A percentile compares a stretch with the other conserved stretches of the same genome.
Conservation (phyloP, 2,113 vertebrate species). For the Bufo bufo region DNA sequence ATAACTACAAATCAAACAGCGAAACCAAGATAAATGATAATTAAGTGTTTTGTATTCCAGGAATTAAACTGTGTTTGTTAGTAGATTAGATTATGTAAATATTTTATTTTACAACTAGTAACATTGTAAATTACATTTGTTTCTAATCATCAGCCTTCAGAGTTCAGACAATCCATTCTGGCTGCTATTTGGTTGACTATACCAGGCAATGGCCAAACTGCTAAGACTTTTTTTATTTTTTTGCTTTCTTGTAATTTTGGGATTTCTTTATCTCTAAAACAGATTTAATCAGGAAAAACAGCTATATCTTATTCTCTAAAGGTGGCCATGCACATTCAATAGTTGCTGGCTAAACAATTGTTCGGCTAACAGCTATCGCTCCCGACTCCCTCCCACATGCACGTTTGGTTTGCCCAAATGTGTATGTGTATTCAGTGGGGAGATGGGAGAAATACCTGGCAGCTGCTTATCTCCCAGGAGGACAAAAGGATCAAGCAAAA, state of each 20-base stretch:
- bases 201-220: not conserved
- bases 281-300: too few relatives aligned
- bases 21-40: constrained; percentile 40
- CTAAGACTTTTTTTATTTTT: constrained; percentile 64
- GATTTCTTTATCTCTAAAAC: not conserved
- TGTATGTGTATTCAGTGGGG: too few relatives aligned
- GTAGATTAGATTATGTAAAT: constrained; percentile 64
- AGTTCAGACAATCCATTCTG: constrained; percentile 27
- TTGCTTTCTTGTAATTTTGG: not conserved
- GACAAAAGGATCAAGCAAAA: too few relatives aligned
- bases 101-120: constrained; percentile 62
- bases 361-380: too few relatives aligned
- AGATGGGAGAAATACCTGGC: too few relatives aligned
- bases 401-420: too few relatives aligned
- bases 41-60: constrained; percentile 60
- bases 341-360: too few relatives aligned
- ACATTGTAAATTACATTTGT: constrained; percentile 64
- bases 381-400: too few relatives aligned
- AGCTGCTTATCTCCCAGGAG: too few relatives aligned
- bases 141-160: constrained; percentile 62
- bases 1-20: constrained; percentile 60
- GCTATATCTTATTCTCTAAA: too few relatives aligned
- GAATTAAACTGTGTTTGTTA: constrained; percentile 63
- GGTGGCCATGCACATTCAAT: too few relatives aligned
- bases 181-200: not conserved